Evolutionary conservation across 2,113 vertebrate species (phyloP).

Genomic region (Cyanoderma ruficeps): DNA sequence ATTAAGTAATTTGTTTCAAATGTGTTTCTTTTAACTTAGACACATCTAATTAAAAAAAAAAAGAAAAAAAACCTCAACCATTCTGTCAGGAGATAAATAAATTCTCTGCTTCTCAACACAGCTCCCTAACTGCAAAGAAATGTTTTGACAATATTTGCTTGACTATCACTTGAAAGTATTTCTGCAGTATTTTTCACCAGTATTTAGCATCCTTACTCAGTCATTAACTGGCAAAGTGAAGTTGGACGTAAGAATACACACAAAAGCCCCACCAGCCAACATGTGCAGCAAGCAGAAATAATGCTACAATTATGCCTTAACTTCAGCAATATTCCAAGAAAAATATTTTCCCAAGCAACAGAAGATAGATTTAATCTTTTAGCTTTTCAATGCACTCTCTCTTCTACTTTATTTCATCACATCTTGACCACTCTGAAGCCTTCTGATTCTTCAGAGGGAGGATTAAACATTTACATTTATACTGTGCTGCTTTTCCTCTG

Average conservation of each 20-base stretch:
- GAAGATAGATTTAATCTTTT: constrained; percentile 1
- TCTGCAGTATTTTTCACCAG: background rate
- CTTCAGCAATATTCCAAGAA: background rate
- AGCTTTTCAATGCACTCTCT: constrained; percentile 3
- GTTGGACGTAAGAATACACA: background rate
- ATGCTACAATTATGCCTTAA: background rate
- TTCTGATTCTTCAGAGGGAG: constrained; percentile 41
- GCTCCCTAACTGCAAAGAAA: background rate
- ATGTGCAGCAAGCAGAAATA: background rate
- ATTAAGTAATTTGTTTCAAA: background rate
- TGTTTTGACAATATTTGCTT: background rate
- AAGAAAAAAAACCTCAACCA: background rate
- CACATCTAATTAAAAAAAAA: background rate
- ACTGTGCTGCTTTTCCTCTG: constrained; percentile 54
- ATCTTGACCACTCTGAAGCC: constrained; percentile 41
- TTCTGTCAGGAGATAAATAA: background rate
- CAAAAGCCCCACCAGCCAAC: background rate
- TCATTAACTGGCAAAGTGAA: background rate
- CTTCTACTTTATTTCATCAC: constrained; percentile 39
- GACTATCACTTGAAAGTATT: background rate
- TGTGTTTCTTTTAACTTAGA: background rate
- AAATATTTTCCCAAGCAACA: background rate
- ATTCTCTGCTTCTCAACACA: background rate
- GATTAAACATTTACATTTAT: constrained; percentile 67
- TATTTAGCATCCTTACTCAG: background rate